Evolutionary conservation across 2,113 vertebrate genomes (phyloP).

Genomic region (Hippocampus barbouri): DNA sequence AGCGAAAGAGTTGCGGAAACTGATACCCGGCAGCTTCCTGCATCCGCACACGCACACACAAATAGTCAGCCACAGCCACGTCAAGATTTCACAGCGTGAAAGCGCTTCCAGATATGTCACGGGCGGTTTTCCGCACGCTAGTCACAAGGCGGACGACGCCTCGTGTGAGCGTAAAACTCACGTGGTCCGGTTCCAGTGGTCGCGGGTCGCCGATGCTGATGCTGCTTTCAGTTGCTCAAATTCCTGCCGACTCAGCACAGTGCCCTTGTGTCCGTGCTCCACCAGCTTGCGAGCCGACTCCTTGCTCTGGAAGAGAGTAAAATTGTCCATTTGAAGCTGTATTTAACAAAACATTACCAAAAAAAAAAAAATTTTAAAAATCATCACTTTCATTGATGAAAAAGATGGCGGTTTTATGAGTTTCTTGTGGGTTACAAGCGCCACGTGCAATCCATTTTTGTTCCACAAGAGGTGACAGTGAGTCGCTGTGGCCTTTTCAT

Average conservation of each 20-base stretch:
- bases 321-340: neutral
- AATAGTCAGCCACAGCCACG: neutral
- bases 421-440: neutral
- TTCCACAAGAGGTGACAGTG: neutral
- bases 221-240: slow-evolving; percentile 77
- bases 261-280: slow-evolving; percentile 79
- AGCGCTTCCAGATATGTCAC: neutral
- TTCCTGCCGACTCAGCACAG: slow-evolving; percentile 75
- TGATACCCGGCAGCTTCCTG: slow-evolving; percentile 9
- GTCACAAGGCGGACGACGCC: neutral
- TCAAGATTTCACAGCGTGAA: slow-evolving; percentile 5
- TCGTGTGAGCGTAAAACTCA: slow-evolving; percentile 58
- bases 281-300: slow-evolving; percentile 77
- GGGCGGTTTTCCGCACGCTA: slow-evolving; percentile 9
- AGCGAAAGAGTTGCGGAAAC: neutral
- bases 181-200: slow-evolving; percentile 68
- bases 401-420: neutral
- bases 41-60: slow-evolving; percentile 14
- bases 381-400: neutral
- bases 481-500: neutral
- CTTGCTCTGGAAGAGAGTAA: slow-evolving; percentile 67
- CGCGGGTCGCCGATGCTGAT: slow-evolving; percentile 61
- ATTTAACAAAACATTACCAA: neutral
- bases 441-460: neutral
- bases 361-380: neutral